Evolutionary conservation across 2,797 vertebrate genomes (phyloP), one percentile per base, ranked within the genome.

Genomic region (Liparis tanakae): DNA sequence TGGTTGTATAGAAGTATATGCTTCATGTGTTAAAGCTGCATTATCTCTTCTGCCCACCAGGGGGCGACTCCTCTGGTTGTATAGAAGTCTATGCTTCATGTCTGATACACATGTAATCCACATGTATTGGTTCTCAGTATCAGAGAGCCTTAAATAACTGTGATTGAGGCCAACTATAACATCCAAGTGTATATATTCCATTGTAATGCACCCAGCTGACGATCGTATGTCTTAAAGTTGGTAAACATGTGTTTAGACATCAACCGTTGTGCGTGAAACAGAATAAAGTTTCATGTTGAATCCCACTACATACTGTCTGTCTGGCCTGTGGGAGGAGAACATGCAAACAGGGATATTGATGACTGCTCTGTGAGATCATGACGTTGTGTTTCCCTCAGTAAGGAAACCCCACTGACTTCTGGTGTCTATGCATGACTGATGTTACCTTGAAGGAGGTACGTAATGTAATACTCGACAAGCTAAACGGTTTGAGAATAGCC

Each of bases 381-480:
- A 17, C 18, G 33, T 36, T 17, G 13, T 7, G 30, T n/a, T 58
- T n/a, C 39, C 30, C 8, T 58, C 4, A 8, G 25, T 7, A 5
- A 18, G 8, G 22, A 57, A 1, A 36, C 7, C 54, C 33, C 12
- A 13, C 12, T 15, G 37, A 41, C 15, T 30, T 30, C 22, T 54
- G 2, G 25, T 30, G 8, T 34, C 17, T 15, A 6, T 60, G 37
- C 7, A 17, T 10, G 22, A 56, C 9, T 12, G 3, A 33, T 57
- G 5, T 22, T 0, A 37, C 1, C 37, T 64, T 33, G 4, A 48
- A 62, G 6, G 12, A 59, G 3, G 9, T 14, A 5, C 43, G 36
- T 77, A 33, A 76, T 63, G 6, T 25, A 78, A 46, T 34, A 8
- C 30, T 30, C 20, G n/a, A 65, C 13, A 56, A 71, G 22, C 8